These are phyloP conservation scores for Lomographa bimaculata DNA, from an alignment of 2,888 invertebrate species.

Conservation along the genomic window DNA sequence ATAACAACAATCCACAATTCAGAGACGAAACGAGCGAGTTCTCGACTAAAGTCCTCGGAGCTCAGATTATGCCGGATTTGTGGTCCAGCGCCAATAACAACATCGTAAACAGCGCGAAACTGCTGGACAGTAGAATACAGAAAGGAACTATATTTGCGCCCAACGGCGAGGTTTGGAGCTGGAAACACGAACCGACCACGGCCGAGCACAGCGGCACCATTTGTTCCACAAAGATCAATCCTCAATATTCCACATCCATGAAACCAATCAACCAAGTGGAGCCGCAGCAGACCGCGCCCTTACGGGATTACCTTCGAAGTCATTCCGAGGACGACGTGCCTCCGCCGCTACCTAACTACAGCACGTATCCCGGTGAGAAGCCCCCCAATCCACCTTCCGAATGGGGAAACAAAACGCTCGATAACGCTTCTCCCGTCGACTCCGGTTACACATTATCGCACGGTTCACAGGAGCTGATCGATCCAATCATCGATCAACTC, in stretches of 20 bases:
- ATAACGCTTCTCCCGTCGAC: slow-evolving; percentile 49
- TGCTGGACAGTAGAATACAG: slow-evolving; percentile 69
- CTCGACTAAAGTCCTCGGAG: slow-evolving; percentile 71
- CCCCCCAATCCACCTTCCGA: slow-evolving; percentile 42
- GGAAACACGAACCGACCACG: slow-evolving; percentile 78
- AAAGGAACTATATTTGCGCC: slow-evolving; percentile 80
- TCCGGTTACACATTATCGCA: slow-evolving; percentile 42
- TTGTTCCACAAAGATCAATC: slow-evolving; percentile 74
- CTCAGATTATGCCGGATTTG: slow-evolving; percentile 71
- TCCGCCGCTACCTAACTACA: slow-evolving; percentile 75
- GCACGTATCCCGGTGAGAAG: slow-evolving; percentile 66
- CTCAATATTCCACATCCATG: slow-evolving; percentile 71
- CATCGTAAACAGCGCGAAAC: slow-evolving; percentile 65
- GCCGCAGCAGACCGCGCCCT: slow-evolving; percentile 73
- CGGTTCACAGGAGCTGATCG: slow-evolving; percentile 46
- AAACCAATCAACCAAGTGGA: slow-evolving; percentile 73
- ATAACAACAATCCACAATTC: slow-evolving; percentile 79
- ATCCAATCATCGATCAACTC: slow-evolving; percentile 69
- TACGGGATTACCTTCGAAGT: slow-evolving; percentile 64
- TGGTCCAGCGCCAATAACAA: slow-evolving; percentile 72
- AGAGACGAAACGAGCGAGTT: slow-evolving; percentile 81
- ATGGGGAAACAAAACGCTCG: slow-evolving; percentile 50
- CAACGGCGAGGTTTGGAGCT: slow-evolving; percentile 80
- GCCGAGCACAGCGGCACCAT: slow-evolving; percentile 74
- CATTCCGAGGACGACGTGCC: slow-evolving; percentile 68